phyloP scores from a whole-genome alignment of 2,797 vertebrate genomes.

The Linurgus olivaceus region DNA sequence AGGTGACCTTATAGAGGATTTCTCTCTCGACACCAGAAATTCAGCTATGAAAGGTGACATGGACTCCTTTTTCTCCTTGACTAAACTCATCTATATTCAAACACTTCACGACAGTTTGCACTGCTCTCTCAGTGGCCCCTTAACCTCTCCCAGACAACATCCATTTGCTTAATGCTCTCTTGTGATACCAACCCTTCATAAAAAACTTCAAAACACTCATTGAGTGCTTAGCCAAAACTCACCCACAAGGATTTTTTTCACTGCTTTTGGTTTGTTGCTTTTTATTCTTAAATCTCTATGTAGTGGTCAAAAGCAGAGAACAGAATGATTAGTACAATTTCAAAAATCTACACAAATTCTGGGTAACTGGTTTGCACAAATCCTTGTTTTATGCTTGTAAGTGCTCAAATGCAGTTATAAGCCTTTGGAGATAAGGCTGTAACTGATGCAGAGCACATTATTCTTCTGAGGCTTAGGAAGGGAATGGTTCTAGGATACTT shows the following conservation, averaged over 20 bases:
- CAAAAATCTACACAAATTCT: not conserved
- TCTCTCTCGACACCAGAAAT: not conserved
- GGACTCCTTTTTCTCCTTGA: not conserved
- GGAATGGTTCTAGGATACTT: not conserved
- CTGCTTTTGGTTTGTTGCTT: not conserved
- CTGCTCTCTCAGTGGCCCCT: not conserved
- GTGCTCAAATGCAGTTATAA: not conserved
- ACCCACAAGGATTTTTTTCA: not conserved
- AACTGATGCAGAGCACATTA: not conserved
- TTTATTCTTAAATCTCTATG: not conserved
- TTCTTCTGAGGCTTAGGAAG: not conserved
- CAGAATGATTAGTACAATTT: not conserved
- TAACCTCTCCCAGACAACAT: not conserved
- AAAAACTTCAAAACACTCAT: not conserved
- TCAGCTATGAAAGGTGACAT: not conserved
- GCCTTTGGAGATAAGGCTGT: not conserved
- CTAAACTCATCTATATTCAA: not conserved
- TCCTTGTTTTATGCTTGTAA: not conserved
- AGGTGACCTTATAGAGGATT: fast-evolving
- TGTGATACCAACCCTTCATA: not conserved
- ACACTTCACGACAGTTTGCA: not conserved
- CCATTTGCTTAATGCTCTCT: not conserved
- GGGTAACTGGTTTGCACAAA: not conserved
- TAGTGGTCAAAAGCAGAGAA: not conserved
- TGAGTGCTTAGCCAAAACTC: not conserved